These are phyloP conservation scores for Margarornis squamiger DNA, from an alignment of 2,797 vertebrate genomes.

Conservation along the genomic window DNA sequence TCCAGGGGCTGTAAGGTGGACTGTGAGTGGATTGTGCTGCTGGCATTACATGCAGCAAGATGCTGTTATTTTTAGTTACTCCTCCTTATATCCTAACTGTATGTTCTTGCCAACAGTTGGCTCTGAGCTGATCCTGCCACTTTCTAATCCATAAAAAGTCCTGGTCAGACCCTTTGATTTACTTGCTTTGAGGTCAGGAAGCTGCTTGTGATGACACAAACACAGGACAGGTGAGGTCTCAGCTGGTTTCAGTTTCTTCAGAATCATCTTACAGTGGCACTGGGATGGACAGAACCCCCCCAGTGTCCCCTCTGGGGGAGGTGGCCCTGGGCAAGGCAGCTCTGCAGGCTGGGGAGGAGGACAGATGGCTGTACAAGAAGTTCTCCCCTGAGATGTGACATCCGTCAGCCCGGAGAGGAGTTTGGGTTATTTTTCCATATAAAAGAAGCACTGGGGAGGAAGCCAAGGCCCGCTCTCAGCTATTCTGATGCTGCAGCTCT, in stretches of 20 bases:
- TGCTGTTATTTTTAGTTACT: not conserved
- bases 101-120: rapidly evolving
- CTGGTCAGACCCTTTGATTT: not conserved
- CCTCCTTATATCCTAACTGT: not conserved
- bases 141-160: not conserved
- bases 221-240: not conserved
- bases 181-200: rapidly evolving
- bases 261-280: not conserved
- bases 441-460: not conserved
- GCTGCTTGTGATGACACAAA: not conserved
- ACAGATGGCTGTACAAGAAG: not conserved
- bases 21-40: not conserved
- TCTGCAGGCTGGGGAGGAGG: not conserved
- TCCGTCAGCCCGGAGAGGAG: not conserved
- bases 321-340: not conserved
- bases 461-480: not conserved
- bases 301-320: too few relatives aligned
- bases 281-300: not conserved
- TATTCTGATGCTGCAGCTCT: not conserved
- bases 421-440: not conserved
- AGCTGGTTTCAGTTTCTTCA: not conserved
- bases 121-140: not conserved
- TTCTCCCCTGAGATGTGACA: not conserved
- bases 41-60: too few relatives aligned
- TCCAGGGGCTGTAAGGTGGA: not conserved